These are phyloP conservation scores for Entomobrya multifasciata DNA, from an alignment of 2,888 invertebrate genomes.

Conservation along the genomic window DNA sequence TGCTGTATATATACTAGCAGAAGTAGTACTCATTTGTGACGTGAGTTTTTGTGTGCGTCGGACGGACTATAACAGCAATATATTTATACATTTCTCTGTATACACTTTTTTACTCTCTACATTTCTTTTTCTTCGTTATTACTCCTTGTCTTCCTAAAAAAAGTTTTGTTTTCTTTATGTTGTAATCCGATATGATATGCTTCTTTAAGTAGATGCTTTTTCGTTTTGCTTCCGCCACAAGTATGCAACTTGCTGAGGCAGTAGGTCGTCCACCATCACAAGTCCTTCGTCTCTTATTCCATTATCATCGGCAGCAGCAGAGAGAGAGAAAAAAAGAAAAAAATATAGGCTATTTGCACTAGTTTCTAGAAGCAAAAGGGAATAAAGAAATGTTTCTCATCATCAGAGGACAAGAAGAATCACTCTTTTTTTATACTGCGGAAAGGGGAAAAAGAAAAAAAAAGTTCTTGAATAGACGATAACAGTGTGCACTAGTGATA, in stretches of 20 bases:
- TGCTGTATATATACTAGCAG: not conserved
- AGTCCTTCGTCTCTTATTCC: constrained; percentile 7
- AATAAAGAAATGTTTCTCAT: constrained; percentile 49
- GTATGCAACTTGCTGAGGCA: constrained; percentile 40
- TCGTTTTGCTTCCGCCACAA: constrained; percentile 4
- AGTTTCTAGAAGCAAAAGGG: constrained; percentile 1
- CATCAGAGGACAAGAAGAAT: constrained; percentile 49
- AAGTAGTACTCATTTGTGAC: no score
- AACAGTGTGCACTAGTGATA: constrained; percentile 1
- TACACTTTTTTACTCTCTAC: constrained; percentile 28
- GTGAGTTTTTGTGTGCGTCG: constrained; percentile 34
- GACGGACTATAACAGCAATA: not conserved
- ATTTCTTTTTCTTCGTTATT: constrained; percentile 15
- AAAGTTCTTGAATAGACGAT: constrained; percentile 32
- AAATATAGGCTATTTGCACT: not conserved
- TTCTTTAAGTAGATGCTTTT: constrained; percentile 45
- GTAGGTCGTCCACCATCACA: constrained; percentile 42
- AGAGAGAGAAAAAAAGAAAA: no score
- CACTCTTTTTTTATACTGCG: constrained; percentile 47
- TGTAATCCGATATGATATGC: constrained; percentile 64
- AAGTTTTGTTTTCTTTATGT: constrained; percentile 59
- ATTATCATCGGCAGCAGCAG: constrained; percentile 18
- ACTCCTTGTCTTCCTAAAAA: constrained; percentile 11
- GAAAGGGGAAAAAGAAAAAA: constrained; percentile 29
- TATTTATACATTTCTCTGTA: not conserved